phyloP scores from a whole-genome alignment of 2,888 invertebrate genomes.

The Tetheella fluctuosa region DNA sequence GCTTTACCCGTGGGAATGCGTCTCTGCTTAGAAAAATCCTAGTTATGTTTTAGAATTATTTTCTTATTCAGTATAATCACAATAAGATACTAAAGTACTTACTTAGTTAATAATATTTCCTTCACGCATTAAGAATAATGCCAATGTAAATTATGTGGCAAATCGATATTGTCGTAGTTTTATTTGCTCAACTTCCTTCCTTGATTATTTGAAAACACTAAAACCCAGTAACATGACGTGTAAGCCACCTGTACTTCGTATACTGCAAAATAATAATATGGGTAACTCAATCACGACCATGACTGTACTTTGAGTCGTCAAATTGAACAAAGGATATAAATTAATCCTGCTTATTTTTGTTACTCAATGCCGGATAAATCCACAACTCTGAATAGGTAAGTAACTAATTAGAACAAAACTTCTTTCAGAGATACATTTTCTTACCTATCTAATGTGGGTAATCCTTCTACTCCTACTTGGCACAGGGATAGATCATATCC shows the following conservation, averaged over 20 bases:
- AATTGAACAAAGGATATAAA: slow-evolving; percentile 7
- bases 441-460: too few relatives aligned
- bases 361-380: background rate
- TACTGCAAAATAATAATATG: background rate
- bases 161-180: background rate
- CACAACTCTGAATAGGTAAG: too few relatives aligned
- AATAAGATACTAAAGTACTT: too few relatives aligned
- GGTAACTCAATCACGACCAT: background rate
- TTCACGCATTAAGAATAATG: background rate
- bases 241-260: background rate
- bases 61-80: background rate
- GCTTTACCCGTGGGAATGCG: slow-evolving; percentile 38
- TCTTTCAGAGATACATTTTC: too few relatives aligned
- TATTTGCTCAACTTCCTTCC: background rate
- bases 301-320: slow-evolving; percentile 5
- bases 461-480: too few relatives aligned
- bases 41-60: background rate
- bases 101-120: too few relatives aligned
- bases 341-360: background rate
- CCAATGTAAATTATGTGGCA: background rate
- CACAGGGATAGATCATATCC: too few relatives aligned
- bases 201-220: background rate
- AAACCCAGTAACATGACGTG: background rate
- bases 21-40: background rate
- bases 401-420: too few relatives aligned